Conservation (phyloP, 2,797 vertebrate species). For the Chromis chromis region DNA sequence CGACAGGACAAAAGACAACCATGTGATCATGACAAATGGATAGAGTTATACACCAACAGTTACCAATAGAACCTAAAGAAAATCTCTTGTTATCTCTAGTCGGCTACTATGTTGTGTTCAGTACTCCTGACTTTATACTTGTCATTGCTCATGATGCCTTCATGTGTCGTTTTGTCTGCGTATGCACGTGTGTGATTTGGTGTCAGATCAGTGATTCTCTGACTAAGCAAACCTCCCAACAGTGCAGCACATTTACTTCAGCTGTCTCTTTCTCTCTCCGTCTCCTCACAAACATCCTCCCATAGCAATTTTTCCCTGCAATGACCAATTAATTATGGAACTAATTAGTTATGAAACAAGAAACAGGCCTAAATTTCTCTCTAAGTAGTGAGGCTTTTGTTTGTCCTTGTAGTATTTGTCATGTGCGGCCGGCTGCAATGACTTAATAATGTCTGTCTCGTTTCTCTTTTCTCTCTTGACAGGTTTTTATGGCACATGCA, state of each 20-base stretch:
- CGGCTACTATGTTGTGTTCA: not conserved
- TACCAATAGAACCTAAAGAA: no score
- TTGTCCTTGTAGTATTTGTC: not conserved
- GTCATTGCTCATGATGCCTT: not conserved
- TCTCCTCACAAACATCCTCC: slow-evolving; percentile 5
- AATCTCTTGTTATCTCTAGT: not conserved
- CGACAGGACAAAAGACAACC: not conserved
- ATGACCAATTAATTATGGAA: slow-evolving; percentile 25
- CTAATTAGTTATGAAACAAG: slow-evolving; percentile 2
- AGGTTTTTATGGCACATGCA: slow-evolving; percentile 13
- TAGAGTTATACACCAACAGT: not conserved
- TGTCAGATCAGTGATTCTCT: slow-evolving; percentile 5
- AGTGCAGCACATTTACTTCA: slow-evolving; percentile 2
- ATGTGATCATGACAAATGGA: not conserved
- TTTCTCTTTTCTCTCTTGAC: not conserved
- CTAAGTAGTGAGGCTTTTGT: not conserved
- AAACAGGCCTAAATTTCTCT: slow-evolving; percentile 6
- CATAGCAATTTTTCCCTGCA: slow-evolving; percentile 1
- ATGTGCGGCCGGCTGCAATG: not conserved
- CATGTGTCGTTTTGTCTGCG: not conserved
- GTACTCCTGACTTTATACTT: not conserved
- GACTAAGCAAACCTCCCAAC: slow-evolving; percentile 2
- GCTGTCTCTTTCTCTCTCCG: not conserved
- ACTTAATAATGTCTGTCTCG: slow-evolving; percentile 1
- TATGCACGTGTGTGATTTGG: not conserved